Conservation (phyloP, 2,797 vertebrate species). For the Dermochelys coriacea region DNA sequence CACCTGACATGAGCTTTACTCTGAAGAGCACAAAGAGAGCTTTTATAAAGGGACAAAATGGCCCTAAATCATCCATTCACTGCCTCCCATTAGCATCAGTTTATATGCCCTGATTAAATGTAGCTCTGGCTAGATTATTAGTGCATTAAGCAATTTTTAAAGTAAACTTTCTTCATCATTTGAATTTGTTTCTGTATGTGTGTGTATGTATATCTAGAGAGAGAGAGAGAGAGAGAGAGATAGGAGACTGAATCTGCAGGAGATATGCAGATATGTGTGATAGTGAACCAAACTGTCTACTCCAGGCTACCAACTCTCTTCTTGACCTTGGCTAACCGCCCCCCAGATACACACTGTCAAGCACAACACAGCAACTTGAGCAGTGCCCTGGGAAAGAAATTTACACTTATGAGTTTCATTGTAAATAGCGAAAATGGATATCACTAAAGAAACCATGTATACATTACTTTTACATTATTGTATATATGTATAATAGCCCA, state of each 20-base stretch:
- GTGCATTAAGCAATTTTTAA: accelerated
- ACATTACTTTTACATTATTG: background rate
- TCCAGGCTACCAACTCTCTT: background rate
- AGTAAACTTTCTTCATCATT: background rate
- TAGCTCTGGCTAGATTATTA: background rate
- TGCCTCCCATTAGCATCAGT: background rate
- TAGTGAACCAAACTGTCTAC: background rate
- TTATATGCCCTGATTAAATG: background rate
- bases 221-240: no score
- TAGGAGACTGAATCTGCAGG: background rate
- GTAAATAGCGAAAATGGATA: background rate
- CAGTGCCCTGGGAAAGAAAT: background rate
- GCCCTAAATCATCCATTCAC: background rate
- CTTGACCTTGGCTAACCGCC: background rate
- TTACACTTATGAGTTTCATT: background rate
- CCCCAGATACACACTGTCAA: background rate
- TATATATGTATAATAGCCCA: background rate
- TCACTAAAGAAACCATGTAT: background rate
- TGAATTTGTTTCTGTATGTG: background rate
- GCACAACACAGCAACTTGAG: background rate
- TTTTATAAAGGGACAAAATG: background rate
- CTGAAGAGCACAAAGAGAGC: background rate
- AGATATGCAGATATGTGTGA: background rate
- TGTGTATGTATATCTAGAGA: background rate
- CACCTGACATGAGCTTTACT: background rate